Percentiles rank a stretch among this genome's conserved stretches.
Conservation (phyloP, 2,113 vertebrate species). For the Lophotis ruficrista region DNA sequence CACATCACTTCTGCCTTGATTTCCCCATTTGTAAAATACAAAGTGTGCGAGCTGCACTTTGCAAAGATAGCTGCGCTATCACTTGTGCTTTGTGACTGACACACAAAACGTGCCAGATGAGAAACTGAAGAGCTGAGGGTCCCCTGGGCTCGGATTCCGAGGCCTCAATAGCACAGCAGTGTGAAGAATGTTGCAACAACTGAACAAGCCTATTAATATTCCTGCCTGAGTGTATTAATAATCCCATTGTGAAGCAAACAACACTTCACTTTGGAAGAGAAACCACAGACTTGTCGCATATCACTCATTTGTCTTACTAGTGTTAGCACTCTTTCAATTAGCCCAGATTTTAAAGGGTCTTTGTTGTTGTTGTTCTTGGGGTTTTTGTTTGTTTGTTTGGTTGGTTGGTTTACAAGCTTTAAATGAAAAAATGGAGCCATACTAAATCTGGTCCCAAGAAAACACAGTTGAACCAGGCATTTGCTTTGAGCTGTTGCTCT, state of each 20-base stretch:
- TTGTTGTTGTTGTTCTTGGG: not conserved
- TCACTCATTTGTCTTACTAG: slow-evolving; percentile 41
- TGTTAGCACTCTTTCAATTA: slow-evolving; percentile 55
- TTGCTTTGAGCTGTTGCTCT: not conserved
- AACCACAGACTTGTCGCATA: slow-evolving; percentile 40
- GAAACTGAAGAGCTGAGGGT: slow-evolving; percentile 36
- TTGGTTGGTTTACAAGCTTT: not conserved
- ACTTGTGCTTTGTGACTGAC: slow-evolving; percentile 22
- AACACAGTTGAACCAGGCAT: not conserved
- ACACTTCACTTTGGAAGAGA: slow-evolving; percentile 57
- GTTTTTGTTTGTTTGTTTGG: not conserved
- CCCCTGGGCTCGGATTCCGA: slow-evolving; percentile 4
- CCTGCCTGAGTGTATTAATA: slow-evolving; percentile 61
- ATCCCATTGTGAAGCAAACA: slow-evolving; percentile 64
- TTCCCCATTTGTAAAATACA: not conserved
- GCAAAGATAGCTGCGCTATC: not conserved
- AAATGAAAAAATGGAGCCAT: not conserved
- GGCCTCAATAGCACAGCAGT: slow-evolving; percentile 38
- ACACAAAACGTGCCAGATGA: slow-evolving; percentile 37
- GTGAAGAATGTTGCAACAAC: slow-evolving; percentile 55
- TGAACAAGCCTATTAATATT: slow-evolving; percentile 53
- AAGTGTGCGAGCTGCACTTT: slow-evolving; percentile 16
- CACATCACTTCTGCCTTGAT: slow-evolving; percentile 13
- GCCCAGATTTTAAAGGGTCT: slow-evolving; percentile 14
- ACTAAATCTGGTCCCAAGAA: not conserved